Percentiles rank a stretch among this genome's conserved stretches.
Conservation (phyloP, 2,888 invertebrate genomes). For the Miltochrista miniata region DNA sequence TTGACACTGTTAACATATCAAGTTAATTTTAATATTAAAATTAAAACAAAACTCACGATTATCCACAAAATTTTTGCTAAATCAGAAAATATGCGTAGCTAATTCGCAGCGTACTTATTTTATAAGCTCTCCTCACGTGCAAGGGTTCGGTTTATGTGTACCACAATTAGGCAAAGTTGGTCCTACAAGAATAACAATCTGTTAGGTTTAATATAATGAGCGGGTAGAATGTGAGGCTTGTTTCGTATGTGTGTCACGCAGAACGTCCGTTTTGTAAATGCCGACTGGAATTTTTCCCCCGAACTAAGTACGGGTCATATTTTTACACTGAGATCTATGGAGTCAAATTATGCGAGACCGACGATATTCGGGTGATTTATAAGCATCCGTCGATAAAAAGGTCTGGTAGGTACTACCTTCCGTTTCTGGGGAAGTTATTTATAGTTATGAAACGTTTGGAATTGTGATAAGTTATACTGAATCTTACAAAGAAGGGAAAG, state of each 20-base stretch:
- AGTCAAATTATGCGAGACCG: too few species aligned
- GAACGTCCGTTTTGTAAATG: neutral
- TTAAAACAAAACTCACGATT: neutral
- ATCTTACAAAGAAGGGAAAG: too few species aligned
- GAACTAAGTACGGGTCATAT: too few species aligned
- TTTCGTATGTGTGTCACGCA: neutral
- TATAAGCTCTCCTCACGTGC: constrained; percentile 19
- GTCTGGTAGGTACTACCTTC: too few species aligned
- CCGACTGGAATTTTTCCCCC: too few species aligned
- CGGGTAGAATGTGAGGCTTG: neutral
- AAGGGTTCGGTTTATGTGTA: constrained; percentile 14
- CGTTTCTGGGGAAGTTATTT: too few species aligned
- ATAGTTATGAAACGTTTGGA: too few species aligned
- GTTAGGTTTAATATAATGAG: neutral
- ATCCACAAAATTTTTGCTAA: neutral
- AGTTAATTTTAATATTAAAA: neutral
- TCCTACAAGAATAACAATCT: constrained; percentile 2
- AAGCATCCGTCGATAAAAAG: too few species aligned
- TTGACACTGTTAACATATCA: too few species aligned
- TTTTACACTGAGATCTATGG: too few species aligned
- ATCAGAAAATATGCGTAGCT: neutral
- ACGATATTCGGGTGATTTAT: too few species aligned
- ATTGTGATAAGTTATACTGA: too few species aligned
- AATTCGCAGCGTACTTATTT: constrained; percentile 13
- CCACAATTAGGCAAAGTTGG: constrained; percentile 9